These are phyloP conservation scores for Apteryx owenii DNA, from an alignment of 2,113 vertebrate genomes.

Conservation along the genomic window DNA sequence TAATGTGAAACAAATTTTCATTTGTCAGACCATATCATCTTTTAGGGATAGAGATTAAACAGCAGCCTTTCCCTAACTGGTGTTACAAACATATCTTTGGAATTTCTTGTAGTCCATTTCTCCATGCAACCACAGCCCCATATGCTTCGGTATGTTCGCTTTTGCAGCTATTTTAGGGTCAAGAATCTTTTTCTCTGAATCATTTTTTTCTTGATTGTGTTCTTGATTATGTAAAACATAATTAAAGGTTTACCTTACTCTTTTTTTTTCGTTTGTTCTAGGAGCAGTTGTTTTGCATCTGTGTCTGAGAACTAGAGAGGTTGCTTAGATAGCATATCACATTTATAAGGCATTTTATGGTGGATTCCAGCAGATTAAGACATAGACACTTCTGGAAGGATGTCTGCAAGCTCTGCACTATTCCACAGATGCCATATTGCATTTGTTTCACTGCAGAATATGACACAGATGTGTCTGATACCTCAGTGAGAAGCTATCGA, in stretches of 20 bases:
- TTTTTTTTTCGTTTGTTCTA: constrained; percentile 1
- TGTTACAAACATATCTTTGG: background rate
- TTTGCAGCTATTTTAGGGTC: constrained; percentile 12
- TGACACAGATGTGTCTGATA: background rate
- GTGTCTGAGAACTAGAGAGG: background rate
- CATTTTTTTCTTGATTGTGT: constrained; percentile 9
- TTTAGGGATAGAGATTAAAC: constrained; percentile 12
- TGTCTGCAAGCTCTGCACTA: background rate
- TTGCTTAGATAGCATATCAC: background rate
- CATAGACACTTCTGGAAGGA: constrained; percentile 14
- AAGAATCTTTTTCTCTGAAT: constrained; percentile 20
- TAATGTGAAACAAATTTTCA: constrained; percentile 22
- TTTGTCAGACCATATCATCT: background rate
- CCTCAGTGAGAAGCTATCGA: background rate
- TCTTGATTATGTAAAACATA: constrained; percentile 6
- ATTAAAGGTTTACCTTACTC: constrained; percentile 36
- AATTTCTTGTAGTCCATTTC: background rate
- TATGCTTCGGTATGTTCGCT: background rate
- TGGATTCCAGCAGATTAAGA: constrained; percentile 29
- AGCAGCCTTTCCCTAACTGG: background rate
- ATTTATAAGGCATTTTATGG: background rate
- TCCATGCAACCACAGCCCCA: background rate
- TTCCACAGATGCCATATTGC: background rate
- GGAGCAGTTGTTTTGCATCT: constrained; percentile 36
- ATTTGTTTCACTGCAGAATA: background rate